Conservation (phyloP, 2,113 vertebrate genomes). For the Stigmatopora argus region DNA sequence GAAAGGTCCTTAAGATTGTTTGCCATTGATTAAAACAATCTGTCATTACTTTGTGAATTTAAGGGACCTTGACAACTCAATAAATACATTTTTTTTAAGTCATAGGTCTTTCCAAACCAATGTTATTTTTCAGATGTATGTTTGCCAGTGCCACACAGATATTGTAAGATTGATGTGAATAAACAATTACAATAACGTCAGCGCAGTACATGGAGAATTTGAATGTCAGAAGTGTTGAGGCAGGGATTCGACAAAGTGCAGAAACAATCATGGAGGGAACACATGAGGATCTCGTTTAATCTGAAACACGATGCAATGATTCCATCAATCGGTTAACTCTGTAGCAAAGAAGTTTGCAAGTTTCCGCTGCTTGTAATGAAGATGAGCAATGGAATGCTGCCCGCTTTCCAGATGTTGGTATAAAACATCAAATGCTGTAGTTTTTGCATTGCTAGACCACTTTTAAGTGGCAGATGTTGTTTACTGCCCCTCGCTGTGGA, state of each 20-base stretch:
- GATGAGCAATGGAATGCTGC: not conserved
- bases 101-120: too few species aligned
- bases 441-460: not conserved
- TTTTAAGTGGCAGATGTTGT: constrained; percentile 10
- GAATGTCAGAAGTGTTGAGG: not conserved
- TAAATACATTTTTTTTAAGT: too few species aligned
- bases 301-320: not conserved
- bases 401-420: constrained; percentile 1
- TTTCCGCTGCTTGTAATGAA: not conserved
- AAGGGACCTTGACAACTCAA: too few species aligned
- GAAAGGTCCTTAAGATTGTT: too few species aligned
- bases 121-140: too few species aligned
- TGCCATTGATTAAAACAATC: too few species aligned
- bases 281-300: not conserved
- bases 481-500: not conserved
- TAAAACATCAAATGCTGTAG: not conserved
- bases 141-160: too few species aligned
- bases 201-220: not conserved
- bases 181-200: not conserved
- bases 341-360: not conserved
- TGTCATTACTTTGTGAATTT: too few species aligned
- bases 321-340: not conserved
- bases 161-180: not conserved
- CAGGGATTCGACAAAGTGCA: not conserved
- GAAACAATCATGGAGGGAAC: not conserved